A percentile compares a stretch with the other conserved stretches of the same genome.
These are phyloP conservation scores for Poicephalus meyeri DNA, from an alignment of 2,113 vertebrate species.

Conservation along the genomic window DNA sequence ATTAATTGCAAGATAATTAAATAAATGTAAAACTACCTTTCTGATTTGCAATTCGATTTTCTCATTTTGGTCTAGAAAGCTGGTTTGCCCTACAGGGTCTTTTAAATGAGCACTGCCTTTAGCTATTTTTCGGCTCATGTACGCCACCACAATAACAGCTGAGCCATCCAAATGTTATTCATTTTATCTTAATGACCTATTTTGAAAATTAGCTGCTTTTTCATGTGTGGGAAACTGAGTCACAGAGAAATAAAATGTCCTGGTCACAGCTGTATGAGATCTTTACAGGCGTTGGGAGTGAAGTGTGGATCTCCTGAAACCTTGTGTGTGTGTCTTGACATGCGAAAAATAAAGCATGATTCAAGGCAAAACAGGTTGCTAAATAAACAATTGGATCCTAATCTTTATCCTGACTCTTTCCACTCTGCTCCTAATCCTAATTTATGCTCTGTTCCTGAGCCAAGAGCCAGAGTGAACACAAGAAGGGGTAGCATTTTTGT, in stretches of 20 bases:
- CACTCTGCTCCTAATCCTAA: neutral
- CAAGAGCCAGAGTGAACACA: neutral
- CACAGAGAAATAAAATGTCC: neutral
- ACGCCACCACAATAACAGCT: neutral
- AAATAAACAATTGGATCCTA: neutral
- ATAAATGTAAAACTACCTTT: slow-evolving; percentile 18
- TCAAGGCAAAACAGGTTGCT: neutral
- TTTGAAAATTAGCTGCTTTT: neutral
- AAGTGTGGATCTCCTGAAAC: neutral
- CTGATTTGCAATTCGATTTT: neutral
- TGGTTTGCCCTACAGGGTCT: neutral
- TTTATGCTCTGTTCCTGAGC: neutral
- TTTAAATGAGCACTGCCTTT: neutral
- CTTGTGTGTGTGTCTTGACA: neutral
- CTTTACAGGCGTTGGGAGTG: neutral
- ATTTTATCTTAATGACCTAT: neutral
- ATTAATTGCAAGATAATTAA: slow-evolving; percentile 5
- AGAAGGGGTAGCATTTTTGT: neutral
- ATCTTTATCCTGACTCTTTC: neutral
- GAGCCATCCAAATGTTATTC: neutral
- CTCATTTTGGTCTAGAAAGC: neutral
- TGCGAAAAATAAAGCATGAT: neutral
- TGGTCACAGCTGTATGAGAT: neutral
- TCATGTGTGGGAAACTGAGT: neutral
- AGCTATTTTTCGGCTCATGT: neutral